A percentile compares a stretch with the other conserved stretches of the same genome.
phyloP scores from a whole-genome alignment of 2,888 invertebrate genomes.

The Cheilosia impressa region DNA sequence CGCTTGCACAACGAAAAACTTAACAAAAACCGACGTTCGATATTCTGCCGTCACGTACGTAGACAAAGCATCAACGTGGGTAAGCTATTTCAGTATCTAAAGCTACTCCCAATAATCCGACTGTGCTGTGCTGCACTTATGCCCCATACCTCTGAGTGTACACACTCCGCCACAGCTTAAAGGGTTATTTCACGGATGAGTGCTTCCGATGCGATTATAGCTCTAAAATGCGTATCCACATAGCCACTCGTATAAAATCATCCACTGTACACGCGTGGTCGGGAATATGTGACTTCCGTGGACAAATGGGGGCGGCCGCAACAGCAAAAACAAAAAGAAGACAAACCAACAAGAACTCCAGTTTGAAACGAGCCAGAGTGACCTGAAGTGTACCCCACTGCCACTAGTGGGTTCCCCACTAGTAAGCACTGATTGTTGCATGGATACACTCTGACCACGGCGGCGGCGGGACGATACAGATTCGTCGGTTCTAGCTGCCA shows the following conservation, averaged over 20 bases:
- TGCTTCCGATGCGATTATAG: conserved; percentile 5
- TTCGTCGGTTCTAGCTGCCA: background rate
- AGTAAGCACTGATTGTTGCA: conserved; percentile 11
- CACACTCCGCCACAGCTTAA: background rate
- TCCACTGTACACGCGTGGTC: background rate
- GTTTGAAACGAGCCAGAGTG: background rate
- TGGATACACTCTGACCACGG: background rate
- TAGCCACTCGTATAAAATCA: background rate
- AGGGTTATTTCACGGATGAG: background rate
- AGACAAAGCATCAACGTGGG: too few species aligned
- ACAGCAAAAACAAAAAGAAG: background rate
- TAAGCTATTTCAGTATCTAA: too few species aligned
- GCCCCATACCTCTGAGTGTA: background rate
- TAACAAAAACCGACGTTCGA: too few species aligned
- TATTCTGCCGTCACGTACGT: too few species aligned
- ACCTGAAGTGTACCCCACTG: conserved; percentile 6
- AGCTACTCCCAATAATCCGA: too few species aligned
- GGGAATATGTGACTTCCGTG: conserved; percentile 2
- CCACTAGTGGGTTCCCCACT: conserved; percentile 10
- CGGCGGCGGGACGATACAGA: background rate
- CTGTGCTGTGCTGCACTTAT: too few species aligned
- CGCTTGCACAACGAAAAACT: too few species aligned
- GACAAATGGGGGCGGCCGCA: conserved; percentile 3
- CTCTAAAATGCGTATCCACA: background rate
- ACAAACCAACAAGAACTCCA: background rate